These are phyloP conservation scores for Corythaeola cristata DNA, from an alignment of 2,113 vertebrate species.

Conservation along the genomic window DNA sequence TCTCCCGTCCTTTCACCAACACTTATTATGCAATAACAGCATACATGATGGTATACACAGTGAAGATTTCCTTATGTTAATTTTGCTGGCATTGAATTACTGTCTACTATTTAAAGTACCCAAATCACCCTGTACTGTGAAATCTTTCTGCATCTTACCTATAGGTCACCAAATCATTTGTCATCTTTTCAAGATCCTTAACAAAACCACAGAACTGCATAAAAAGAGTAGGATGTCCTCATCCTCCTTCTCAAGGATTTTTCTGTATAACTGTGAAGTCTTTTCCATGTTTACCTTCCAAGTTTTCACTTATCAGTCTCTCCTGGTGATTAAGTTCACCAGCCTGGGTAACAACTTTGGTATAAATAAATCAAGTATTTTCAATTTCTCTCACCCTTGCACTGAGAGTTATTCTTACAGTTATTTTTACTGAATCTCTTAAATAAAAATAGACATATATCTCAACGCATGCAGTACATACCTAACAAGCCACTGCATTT, in stretches of 20 bases:
- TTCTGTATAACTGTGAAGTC: background rate
- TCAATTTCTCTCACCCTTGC: background rate
- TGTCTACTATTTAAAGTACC: background rate
- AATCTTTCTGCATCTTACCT: background rate
- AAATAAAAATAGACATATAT: background rate
- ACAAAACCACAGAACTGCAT: background rate
- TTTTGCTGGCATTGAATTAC: background rate
- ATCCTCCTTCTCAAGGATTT: background rate
- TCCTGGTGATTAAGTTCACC: background rate
- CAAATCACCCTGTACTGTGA: background rate
- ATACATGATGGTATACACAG: background rate
- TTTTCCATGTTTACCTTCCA: background rate
- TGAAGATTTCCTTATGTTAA: background rate
- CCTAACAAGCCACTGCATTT: background rate
- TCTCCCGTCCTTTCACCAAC: background rate
- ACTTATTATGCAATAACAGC: background rate
- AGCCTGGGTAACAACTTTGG: background rate
- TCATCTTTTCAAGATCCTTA: background rate
- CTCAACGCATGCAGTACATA: background rate
- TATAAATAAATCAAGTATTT: background rate
- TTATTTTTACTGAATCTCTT: background rate
- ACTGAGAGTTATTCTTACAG: background rate
- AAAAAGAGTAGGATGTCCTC: background rate
- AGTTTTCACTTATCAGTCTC: background rate
- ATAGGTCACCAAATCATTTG: background rate